Evolutionary conservation across 2,113 vertebrate genomes (phyloP).

Genomic region (Laterallus jamaicensis): DNA sequence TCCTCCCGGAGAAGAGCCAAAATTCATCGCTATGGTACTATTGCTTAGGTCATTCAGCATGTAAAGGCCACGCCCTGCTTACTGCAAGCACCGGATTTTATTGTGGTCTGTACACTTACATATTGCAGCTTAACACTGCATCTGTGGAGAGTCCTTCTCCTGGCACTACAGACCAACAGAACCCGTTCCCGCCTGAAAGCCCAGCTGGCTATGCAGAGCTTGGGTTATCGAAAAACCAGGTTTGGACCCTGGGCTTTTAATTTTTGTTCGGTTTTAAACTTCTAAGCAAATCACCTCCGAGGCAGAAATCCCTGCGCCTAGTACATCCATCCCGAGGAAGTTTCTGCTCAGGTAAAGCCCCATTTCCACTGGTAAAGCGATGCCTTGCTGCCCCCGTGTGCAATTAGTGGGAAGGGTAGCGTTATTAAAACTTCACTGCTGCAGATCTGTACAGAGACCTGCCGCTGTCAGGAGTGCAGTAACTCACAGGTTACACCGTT

Average conservation of each 20-base stretch:
- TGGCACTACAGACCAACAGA: not conserved
- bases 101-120: not conserved
- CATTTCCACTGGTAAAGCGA: not conserved
- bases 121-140: not conserved
- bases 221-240: not conserved
- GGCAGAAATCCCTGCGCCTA: not conserved
- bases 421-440: accelerated
- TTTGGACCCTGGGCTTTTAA: not conserved
- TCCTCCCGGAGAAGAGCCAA: not conserved
- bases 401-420: not conserved
- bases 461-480: not conserved
- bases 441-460: not conserved
- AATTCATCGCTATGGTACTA: not conserved
- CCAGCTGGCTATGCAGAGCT: not conserved
- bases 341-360: not conserved
- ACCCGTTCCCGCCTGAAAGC: not conserved
- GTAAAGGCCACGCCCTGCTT: not conserved
- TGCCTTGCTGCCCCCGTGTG: conserved; percentile 59
- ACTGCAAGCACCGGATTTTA: not conserved
- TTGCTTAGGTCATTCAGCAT: not conserved
- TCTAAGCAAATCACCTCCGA: not conserved
- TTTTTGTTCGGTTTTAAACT: not conserved
- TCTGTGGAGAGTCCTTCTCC: not conserved
- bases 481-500: not conserved
- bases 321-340: not conserved